Evolutionary conservation across 2,888 invertebrate species (phyloP), one percentile per base, ranked within the genome.

Genomic region (Dicyrtoma fusca): DNA sequence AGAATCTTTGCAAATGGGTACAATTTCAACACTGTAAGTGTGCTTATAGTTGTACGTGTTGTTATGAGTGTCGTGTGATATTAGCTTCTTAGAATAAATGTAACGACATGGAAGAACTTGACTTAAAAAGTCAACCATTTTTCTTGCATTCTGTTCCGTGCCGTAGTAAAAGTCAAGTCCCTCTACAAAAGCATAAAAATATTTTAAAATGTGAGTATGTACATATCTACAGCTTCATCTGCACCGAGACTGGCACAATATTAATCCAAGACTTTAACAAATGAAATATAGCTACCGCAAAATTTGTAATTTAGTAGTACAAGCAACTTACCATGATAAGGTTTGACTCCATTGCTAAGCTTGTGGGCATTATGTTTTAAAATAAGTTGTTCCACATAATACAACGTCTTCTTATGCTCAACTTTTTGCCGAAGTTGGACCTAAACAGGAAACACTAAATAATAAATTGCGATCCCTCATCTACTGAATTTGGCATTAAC

Each of bases 1-100:
- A 83, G 93, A 93, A 83, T 96, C 94, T 84, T 97, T 97, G 19
- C 97, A 97, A 69, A 99, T 84, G 0, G 99, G 98, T 0, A 95
- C 95, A 81, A 99, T 93, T 84, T 99, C 97, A 77, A 99, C 90
- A 75, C 94, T 92, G 84, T 88, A 94, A 6, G 96, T 93, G 83
- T 92, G 93, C 84, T 99, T 99, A 85, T 97, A 98, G 84, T 97
- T 97, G 85, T 92, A 97, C 14, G 90, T 88, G 83, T 99, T 99
- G 83, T 94, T 97, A 84, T 95, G 96, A 71, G 95, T 92, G 84
- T 99, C 99, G 82, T 98, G 98, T 0, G 98, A 97, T 81, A 98
- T 92, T 51, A 98, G 86, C 82, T 96, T 95, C 84, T 98, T 97
- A 0, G 97, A 95, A 82, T 92, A 91, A 79, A 91, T 90, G 82